A percentile compares a stretch with the other conserved stretches of the same genome.
Conservation (phyloP, 1,140 invertebrate species). For the Oscheius sp. region DNA sequence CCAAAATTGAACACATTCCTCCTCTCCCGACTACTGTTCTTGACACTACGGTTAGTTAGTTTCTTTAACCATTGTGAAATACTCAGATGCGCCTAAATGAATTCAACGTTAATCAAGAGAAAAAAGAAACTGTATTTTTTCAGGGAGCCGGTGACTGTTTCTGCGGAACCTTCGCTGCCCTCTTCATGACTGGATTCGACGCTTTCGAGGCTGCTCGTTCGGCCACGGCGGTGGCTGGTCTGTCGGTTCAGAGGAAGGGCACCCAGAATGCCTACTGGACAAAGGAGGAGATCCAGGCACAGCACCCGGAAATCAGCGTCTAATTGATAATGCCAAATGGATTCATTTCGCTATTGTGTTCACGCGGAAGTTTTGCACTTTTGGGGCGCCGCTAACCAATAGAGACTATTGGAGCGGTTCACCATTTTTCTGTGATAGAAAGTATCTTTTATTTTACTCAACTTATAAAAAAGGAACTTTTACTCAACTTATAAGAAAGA, state of each 20-base stretch:
- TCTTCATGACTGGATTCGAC: not conserved
- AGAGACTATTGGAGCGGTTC: too few relatives aligned
- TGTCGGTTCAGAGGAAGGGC: conserved; percentile 29
- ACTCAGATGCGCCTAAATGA: not conserved
- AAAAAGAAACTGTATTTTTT: not conserved
- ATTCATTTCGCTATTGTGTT: too few relatives aligned
- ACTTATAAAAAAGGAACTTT: too few relatives aligned
- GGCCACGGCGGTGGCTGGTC: conserved; percentile 14
- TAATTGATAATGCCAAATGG: not conserved
- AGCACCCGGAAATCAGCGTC: not conserved
- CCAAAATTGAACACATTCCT: too few relatives aligned
- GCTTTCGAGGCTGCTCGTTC: not conserved
- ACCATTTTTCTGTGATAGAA: too few relatives aligned
- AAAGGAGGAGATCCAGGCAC: conserved; percentile 9
- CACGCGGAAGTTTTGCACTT: too few relatives aligned
- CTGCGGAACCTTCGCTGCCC: conserved; percentile 21
- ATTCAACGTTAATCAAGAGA: not conserved
- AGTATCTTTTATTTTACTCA: too few relatives aligned
- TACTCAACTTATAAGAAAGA: too few relatives aligned
- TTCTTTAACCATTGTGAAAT: not conserved
- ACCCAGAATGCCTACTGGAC: conserved; percentile 32
- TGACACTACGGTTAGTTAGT: not conserved
- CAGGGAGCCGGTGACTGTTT: conserved; percentile 32
- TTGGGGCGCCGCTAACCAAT: too few relatives aligned
- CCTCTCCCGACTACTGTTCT: conserved; percentile 8